Percentiles rank a stretch among this genome's conserved stretches.
phyloP scores from a whole-genome alignment of 2,888 invertebrate genomes.

The Megalurothrips usitatus region DNA sequence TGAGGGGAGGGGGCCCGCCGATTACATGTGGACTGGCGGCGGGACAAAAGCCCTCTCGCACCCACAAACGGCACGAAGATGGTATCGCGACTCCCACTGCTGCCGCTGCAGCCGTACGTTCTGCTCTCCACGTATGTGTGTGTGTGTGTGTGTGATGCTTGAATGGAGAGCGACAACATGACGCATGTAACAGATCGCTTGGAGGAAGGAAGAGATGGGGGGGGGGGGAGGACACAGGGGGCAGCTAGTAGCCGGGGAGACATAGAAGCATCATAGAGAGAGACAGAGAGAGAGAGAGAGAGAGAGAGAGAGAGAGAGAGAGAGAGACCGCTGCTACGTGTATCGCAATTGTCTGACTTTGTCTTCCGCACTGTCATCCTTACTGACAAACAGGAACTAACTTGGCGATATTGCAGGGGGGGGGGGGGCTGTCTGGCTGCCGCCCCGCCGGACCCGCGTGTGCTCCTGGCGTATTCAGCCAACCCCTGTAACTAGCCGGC shows the following conservation, averaged over 20 bases:
- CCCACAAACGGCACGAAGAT: neutral
- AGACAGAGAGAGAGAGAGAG: too few relatives aligned
- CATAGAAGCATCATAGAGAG: too few relatives aligned
- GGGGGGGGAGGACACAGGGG: neutral
- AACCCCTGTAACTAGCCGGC: too few relatives aligned
- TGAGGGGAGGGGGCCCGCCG: neutral
- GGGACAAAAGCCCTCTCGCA: neutral
- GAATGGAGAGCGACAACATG: neutral
- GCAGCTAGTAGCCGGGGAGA: too few relatives aligned
- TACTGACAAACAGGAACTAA: neutral
- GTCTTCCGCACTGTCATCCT: slow-evolving; percentile 5
- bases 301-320: too few relatives aligned
- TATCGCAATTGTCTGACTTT: neutral
- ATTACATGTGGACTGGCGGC: neutral
- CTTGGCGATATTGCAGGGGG: neutral
- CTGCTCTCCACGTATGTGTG: neutral
- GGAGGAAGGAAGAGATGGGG: neutral
- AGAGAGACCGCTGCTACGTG: neutral
- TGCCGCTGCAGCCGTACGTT: too few relatives aligned
- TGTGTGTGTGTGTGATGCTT: neutral
- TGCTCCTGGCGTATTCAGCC: too few relatives aligned
- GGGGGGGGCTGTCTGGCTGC: neutral
- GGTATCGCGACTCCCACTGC: neutral
- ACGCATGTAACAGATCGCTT: neutral
- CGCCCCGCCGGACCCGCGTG: too few relatives aligned